Base-by-base conservation (phyloP, 2,888 invertebrate genomes). In the Polyommatus icarus region DNA sequence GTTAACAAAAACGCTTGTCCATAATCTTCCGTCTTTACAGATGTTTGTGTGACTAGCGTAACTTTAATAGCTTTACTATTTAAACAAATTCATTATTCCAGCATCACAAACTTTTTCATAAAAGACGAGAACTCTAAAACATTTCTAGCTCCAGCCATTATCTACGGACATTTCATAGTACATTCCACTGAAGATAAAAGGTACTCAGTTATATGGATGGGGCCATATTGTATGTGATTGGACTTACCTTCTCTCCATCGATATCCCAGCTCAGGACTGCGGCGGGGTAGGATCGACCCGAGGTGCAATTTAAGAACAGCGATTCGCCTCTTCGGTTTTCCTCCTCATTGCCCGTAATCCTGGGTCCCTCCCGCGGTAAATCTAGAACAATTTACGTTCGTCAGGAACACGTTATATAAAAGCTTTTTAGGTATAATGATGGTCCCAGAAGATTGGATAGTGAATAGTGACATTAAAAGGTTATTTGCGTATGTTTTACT, bases 251-350 rank as follows among this genome's bases (percentile, higher is more conserved):
- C 89, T 96, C 95, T 83, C 97, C 97, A 86, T 97, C 97, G 86
- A 97, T 96, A 89, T 96, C 96, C 97, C 97, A 97, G 86, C 96
- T 96, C 40, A 97, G 94, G 81, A 95, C 94, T 32, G 97, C 96
- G 29, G 96, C 96, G 50, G 97, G 97, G 88, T 96, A 96, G 79
- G 97, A 97, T 86, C 96, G 95, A 71, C 96, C 96, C 71, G 97
- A 97, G 61, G 97, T 96, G 89, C 97, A 97, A 89, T 97, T 97
- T 81, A 97, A 91, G 87, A 96, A 96, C 84, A 97, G 93, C 80
- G 95, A 95, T 87, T 97, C 97, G 61, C 97, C 97, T 87, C 96
- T 95, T 90, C 96, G 96, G 86, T 97, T 97, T 85, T 96, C 96
- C 87, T 95, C 94, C 86, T 96, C 96, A 82, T 96, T 96, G 67